Evolutionary conservation across 2,888 invertebrate species (phyloP), one percentile per base, ranked within the genome.

Genomic region (Onthophagus sagittarius): DNA sequence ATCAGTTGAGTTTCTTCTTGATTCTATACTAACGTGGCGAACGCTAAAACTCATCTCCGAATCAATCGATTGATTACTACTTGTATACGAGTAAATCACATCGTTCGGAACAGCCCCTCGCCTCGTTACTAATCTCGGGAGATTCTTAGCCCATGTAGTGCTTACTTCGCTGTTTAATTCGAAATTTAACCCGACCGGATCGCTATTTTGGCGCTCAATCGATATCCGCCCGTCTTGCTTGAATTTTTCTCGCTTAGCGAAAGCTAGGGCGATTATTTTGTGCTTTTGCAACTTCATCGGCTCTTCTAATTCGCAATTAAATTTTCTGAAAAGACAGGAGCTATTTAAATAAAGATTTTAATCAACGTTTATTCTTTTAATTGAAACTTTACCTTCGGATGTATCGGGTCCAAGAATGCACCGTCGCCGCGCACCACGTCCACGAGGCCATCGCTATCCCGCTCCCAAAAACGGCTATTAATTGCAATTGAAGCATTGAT

Each of bases 361-460:
- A 73, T 31, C 63, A 69, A 64, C 23, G 70, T 73, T 33, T 39
- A 62, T 53, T 33, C 23, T 23, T 63, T 53, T 63, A 31, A 73
- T 73, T 62, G 9, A 53, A 53, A 23, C 81, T 23, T 23, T 86
- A 96, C 96, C 93, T 93, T 82, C 92, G 89, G 73, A 96, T 86
- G 84, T 94, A 95, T 73, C 96, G 89, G 75, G 91, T 90, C 98
- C 98, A 98, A 11, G 93, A 91, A 78, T 93, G 91, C 5, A 94
- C 84, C 4, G 96, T 94, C 62, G 95, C 92, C 15, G 90, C 90
- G 5, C 95, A 97, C 96, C 96, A 98, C 33, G 96, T 94, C 96
- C 97, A 98, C 0, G 95, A 94, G 2, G 96, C 95, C 93, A 97
- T 95, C 32, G 94, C 89, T 75, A 95, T 90, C 63, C 96, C 96